Evolutionary conservation across 2,113 vertebrate genomes (phyloP), one percentile per base, ranked within the genome.

Genomic region (Nibea coibor): DNA sequence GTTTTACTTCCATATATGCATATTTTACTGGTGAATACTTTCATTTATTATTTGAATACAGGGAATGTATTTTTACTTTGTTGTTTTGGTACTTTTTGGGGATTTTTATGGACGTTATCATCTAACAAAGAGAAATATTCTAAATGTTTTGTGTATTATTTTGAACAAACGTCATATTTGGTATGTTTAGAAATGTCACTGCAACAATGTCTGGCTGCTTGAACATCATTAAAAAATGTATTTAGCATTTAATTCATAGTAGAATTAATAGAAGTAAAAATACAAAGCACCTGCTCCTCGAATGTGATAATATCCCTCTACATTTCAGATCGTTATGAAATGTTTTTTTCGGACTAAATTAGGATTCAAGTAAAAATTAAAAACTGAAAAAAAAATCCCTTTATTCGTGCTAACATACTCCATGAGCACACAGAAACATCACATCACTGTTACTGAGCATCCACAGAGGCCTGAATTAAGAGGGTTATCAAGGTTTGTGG

Each of bases 401-500:
- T 24, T 15, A 24, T 31, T 35, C 0, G 0, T 24, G n/a, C 35
- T 45, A 26, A 57, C 24, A 24, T 5, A 35, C 15, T 50, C 42
- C 24, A 26, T 26, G 2, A 11, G 17, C 14, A 72, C 24, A 53
- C 2, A 48, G 35, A 2, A 53, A 62, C 53, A 11, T 61, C 15
- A 45, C 70, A 75, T 50, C 31, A 26, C 19, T 54, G 53, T 43
- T 61, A 59, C 68, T 45, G 43, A 39, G 26, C 57, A 16, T 16
- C 63, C 70, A 15, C 67, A 51, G 54, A 61, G 65, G 17, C 19
- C 54, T 26, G 22, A 45, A 78, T 72, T 54, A 67, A 57, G 64
- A 67, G 31, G 47, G 22, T 73, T 62, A 65, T 62, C 70, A 57
- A 74, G 63, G 70, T 87, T 80, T 80, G 53, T 48, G 83, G 87